A percentile compares a stretch with the other conserved stretches of the same genome.
phyloP scores from a whole-genome alignment of 2,797 vertebrate genomes.

The Geotrypetes seraphini region DNA sequence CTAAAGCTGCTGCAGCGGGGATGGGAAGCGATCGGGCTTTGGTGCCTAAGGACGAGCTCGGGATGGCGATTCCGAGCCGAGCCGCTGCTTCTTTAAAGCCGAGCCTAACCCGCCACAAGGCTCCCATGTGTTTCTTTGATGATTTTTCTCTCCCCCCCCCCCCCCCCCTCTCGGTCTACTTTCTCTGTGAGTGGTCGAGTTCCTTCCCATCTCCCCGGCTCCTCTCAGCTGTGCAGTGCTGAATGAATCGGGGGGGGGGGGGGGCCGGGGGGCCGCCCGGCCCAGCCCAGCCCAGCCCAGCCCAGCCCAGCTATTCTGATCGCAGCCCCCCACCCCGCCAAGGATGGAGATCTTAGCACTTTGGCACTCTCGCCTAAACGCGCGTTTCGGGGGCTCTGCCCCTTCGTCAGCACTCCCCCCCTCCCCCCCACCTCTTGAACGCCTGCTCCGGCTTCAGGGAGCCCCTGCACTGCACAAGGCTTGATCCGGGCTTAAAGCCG shows the following conservation, averaged over 20 bases:
- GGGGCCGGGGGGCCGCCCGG: no score
- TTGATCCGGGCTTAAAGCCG: slow-evolving; percentile 57
- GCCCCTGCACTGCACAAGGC: slow-evolving; percentile 37
- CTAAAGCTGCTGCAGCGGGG: slow-evolving; percentile 7
- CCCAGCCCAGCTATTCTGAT: slow-evolving; percentile 1
- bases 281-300: no score
- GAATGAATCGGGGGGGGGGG: slow-evolving; percentile 32
- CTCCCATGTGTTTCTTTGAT: no score
- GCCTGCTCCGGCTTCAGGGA: slow-evolving; percentile 45
- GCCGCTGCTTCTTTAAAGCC: neutral
- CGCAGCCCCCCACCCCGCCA: slow-evolving; percentile 33
- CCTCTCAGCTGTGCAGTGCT: slow-evolving; percentile 33
- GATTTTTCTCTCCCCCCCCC: neutral
- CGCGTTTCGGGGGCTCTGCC: slow-evolving; percentile 14
- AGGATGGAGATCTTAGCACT: slow-evolving; percentile 22
- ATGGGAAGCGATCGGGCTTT: slow-evolving; percentile 2
- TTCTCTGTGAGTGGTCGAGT: slow-evolving; percentile 9
- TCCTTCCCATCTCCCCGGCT: slow-evolving; percentile 10
- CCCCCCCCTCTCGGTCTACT: neutral
- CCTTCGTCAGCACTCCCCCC: slow-evolving; percentile 51
- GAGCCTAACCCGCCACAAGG: neutral
- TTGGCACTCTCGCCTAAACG: no score
- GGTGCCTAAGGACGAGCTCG: slow-evolving; percentile 7
- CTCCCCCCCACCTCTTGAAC: no score
- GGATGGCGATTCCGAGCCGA: neutral